These are phyloP conservation scores for Thalassarche chlororhynchos DNA, from an alignment of 2,113 vertebrate genomes.

Conservation along the genomic window DNA sequence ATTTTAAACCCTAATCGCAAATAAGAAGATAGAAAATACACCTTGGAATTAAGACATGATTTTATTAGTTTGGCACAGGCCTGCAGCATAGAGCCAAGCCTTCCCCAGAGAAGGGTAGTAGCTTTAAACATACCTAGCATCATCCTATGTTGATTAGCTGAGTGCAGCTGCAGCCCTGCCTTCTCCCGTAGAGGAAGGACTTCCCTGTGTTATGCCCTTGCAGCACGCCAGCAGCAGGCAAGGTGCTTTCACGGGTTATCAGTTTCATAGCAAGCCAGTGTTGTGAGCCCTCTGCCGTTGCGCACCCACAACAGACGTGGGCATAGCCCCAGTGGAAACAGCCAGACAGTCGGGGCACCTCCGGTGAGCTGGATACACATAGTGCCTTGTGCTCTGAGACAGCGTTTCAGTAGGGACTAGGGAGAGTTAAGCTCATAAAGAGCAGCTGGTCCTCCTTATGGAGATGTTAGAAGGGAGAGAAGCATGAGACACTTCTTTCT, in stretches of 20 bases:
- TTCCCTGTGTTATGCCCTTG: background rate
- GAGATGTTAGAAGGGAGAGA: background rate
- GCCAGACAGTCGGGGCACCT: background rate
- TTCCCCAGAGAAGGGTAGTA: background rate
- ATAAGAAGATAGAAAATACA: background rate
- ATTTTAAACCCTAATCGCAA: background rate
- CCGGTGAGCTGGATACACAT: rapidly evolving
- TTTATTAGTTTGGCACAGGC: background rate
- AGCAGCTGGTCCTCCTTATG: background rate
- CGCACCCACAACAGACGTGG: no score
- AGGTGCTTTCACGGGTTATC: background rate
- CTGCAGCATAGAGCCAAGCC: background rate
- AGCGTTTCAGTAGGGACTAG: rapidly evolving
- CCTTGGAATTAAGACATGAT: background rate
- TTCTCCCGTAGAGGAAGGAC: background rate
- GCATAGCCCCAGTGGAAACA: background rate
- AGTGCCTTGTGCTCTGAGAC: background rate
- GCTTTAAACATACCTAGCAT: background rate
- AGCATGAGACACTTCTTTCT: background rate
- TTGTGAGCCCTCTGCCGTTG: background rate
- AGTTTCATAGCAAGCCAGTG: background rate
- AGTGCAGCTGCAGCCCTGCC: background rate
- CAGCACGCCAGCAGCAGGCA: background rate
- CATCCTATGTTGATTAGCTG: background rate
- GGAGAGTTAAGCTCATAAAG: background rate